phyloP scores from a whole-genome alignment of 2,113 vertebrate species.

The Neogale vison region DNA sequence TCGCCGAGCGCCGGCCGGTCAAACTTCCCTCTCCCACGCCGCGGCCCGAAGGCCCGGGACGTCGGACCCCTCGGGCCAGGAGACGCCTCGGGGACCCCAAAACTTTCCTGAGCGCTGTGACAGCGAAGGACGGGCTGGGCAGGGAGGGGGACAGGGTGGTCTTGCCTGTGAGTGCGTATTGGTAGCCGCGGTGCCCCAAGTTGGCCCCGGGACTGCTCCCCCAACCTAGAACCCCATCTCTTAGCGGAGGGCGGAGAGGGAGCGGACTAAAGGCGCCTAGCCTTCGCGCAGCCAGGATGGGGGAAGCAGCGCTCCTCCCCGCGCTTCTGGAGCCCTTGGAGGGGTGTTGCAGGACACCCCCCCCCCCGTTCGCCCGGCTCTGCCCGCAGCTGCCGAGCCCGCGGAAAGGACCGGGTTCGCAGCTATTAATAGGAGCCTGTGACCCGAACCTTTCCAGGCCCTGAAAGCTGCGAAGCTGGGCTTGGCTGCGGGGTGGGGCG shows the following conservation, averaged over 20 bases:
- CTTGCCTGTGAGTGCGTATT: background rate
- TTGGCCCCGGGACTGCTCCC: background rate
- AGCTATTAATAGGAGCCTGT: background rate
- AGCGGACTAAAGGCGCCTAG: background rate
- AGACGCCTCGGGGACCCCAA: conserved; percentile 36
- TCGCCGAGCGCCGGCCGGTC: background rate
- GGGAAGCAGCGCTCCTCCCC: background rate
- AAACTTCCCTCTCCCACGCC: conserved; percentile 66
- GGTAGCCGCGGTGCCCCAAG: background rate
- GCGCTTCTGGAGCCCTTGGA: background rate
- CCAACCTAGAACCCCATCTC: background rate
- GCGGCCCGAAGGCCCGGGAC: background rate
- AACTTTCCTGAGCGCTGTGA: conserved; percentile 61
- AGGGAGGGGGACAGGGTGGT: background rate
- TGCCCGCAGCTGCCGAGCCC: background rate
- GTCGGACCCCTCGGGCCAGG: background rate
- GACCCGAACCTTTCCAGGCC: background rate
- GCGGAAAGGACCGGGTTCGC: background rate
- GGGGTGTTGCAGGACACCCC: background rate
- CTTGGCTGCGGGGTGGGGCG: background rate
- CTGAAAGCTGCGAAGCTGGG: background rate
- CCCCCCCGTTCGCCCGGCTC: background rate
- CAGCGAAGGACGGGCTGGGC: background rate
- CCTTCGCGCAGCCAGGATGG: background rate
- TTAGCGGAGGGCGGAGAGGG: background rate